Evolutionary conservation across 2,797 vertebrate genomes (phyloP).

Genomic region (Phrynocephalus guinanensis): DNA sequence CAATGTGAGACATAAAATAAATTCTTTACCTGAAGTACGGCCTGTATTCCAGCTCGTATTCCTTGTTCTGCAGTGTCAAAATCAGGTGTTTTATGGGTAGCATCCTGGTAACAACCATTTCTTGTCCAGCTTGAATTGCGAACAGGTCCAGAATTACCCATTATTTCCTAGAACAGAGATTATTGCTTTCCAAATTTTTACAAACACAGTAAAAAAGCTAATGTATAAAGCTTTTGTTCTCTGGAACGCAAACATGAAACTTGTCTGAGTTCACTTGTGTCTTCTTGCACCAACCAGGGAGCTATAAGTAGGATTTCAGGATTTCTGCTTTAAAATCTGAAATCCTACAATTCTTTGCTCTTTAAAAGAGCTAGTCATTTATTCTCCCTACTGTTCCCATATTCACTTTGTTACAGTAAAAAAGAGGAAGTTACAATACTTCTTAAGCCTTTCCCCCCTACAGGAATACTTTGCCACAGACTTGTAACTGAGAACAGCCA

Average conservation of each 20-base stretch:
- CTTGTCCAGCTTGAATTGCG: conserved; percentile 81
- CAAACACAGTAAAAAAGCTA: conserved; percentile 1
- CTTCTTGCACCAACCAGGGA: conserved; percentile 9
- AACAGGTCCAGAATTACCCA: conserved; percentile 71
- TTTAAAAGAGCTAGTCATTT: background rate
- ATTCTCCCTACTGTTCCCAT: background rate
- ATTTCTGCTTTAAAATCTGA: background rate
- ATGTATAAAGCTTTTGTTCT: conserved; percentile 42
- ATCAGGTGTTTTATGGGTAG: conserved; percentile 81
- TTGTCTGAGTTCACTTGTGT: background rate
- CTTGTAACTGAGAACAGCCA: no score
- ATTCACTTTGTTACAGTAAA: background rate
- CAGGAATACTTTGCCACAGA: no score
- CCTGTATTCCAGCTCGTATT: conserved; percentile 90
- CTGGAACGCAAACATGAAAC: background rate
- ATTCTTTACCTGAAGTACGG: conserved; percentile 89
- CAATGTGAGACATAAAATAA: conserved; percentile 9
- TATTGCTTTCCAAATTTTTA: background rate
- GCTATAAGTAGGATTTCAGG: background rate
- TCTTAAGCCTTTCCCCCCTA: background rate
- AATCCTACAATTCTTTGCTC: background rate
- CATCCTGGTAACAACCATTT: conserved; percentile 81
- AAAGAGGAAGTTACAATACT: background rate
- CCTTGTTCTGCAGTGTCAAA: conserved; percentile 86
- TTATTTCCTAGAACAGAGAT: conserved; percentile 79